Conservation (phyloP, 2,797 vertebrate species). For the Menidia menidia region DNA sequence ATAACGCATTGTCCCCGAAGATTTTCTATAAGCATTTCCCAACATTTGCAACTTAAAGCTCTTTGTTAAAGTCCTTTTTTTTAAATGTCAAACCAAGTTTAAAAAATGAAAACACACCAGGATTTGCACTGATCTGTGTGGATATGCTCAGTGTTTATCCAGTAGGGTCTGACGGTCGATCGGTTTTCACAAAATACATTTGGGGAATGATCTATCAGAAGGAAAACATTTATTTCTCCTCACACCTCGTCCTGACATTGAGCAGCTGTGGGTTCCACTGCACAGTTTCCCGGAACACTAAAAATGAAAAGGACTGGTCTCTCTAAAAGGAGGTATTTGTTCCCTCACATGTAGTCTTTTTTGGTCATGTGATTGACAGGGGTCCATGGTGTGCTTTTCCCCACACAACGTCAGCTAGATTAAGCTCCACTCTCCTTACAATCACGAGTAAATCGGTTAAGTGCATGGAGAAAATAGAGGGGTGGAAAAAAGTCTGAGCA, state of each 20-base stretch:
- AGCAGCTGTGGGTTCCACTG: no score
- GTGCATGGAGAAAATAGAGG: neutral
- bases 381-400: no score
- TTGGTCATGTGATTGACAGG: neutral
- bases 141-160: neutral
- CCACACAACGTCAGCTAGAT: no score
- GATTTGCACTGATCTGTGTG: neutral
- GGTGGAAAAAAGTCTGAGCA: no score
- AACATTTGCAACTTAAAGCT: conserved; percentile 6
- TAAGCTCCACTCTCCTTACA: no score
- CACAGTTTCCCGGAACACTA: no score
- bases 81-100: conserved; percentile 24
- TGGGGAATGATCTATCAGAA: neutral
- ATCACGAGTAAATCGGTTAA: no score
- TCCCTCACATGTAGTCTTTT: neutral
- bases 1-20: conserved; percentile 17
- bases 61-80: conserved; percentile 42
- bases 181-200: neutral
- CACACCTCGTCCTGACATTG: neutral
- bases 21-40: conserved; percentile 27
- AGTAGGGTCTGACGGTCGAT: neutral
- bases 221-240: neutral
- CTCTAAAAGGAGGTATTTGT: neutral
- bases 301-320: conserved; percentile 8
- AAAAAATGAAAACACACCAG: conserved; percentile 15